Conservation (phyloP, 2,797 vertebrate genomes). For the Girardinus metallicus region DNA sequence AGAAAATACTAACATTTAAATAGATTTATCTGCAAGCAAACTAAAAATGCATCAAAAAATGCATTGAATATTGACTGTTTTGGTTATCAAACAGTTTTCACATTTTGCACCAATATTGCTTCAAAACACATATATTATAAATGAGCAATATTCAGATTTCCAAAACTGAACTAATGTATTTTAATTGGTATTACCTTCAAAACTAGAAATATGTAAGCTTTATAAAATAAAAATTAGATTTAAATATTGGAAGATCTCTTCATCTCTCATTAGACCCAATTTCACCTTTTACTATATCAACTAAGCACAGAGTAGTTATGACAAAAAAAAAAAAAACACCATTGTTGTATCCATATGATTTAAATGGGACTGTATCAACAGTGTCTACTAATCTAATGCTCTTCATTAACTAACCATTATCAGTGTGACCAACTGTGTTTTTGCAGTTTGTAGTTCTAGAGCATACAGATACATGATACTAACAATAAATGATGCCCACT, state of each 20-base stretch:
- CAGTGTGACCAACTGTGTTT: not conserved
- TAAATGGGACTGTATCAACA: not conserved
- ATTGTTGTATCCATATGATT: not conserved
- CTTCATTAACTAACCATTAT: not conserved
- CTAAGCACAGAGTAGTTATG: not conserved
- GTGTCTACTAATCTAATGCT: not conserved
- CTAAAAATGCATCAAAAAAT: not conserved
- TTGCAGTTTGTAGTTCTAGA: not conserved
- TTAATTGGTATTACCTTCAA: not conserved
- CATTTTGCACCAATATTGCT: not conserved
- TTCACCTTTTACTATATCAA: not conserved
- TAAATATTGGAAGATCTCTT: not conserved
- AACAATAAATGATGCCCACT: not conserved
- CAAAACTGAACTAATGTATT: not conserved
- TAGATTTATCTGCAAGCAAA: not conserved
- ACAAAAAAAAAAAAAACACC: not conserved
- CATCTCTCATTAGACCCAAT: not conserved
- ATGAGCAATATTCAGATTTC: not conserved
- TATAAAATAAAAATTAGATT: not conserved
- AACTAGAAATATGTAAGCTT: not conserved
- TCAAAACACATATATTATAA: not conserved
- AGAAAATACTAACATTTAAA: conserved; percentile 2
- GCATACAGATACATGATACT: not conserved
- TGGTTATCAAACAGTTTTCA: not conserved
- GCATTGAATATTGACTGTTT: not conserved